Evolutionary conservation across 2,888 invertebrate species (phyloP), one percentile per base, ranked within the genome.

Genomic region (Andrena bicolor): DNA sequence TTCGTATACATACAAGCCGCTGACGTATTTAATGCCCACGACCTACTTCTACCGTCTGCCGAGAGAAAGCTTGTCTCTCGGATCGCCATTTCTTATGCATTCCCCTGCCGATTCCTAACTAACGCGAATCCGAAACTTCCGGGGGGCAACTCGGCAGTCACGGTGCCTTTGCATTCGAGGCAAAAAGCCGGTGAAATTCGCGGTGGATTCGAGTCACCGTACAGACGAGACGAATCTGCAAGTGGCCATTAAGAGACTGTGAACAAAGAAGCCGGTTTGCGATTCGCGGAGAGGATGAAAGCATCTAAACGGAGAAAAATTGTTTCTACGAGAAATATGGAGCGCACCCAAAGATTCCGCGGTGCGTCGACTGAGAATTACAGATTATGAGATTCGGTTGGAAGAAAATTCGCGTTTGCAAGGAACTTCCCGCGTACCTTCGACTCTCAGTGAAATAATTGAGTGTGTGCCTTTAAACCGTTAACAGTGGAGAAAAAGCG

Each of bases 11-110:
- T 51, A 76, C 63, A 76, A 71, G 65, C 32, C 66, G 70, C 71
- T 71, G 76, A 83, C 74, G 82, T 77, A 74, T 84, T 87, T 85
- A 86, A 84, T 73, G 81, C 51, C 68, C 71, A 60, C 82, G 87
- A 87, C 88, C 85, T 84, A 88, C 83, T 88, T 89, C 66, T 10
- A 51, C 28, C 60, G 71, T 77, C 79, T 49, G 56, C 56, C 6
- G 49, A 74, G 85, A 83, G 83, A 85, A 85, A 86, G 82, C 78
- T 58, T 61, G 60, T 51, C 73, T 51, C 61, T 7, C 76, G 23
- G 73, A 85, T 80, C 78, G 66, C 66, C 58, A 70, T 76, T 80
- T 82, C 79, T 76, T 76, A 70, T 68, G 71, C 68, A 70, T 76
- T 87, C 76, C 56, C 56, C 72, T 49, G 75, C 61, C 81, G 61